Percentiles rank a stretch among this genome's conserved stretches.
Evolutionary conservation across 2,797 vertebrate genomes (phyloP).

Genomic region (Lithobates sylvaticus): DNA sequence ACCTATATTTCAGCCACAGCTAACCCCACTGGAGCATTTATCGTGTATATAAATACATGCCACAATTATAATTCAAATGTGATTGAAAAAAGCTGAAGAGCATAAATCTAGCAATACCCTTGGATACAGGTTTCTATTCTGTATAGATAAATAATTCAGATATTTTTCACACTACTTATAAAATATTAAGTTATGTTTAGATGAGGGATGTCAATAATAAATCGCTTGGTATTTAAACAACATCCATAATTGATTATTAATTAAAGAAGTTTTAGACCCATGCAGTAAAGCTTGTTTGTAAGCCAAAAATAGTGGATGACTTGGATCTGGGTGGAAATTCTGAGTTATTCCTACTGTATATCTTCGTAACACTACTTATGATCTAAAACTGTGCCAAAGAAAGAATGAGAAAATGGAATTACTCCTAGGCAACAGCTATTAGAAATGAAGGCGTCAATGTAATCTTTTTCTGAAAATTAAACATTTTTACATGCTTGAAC

Average conservation of each 20-base stretch:
- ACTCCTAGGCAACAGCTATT: no score
- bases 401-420: no score
- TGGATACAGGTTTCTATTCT: neutral
- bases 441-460: no score
- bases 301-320: neutral
- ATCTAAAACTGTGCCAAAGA: no score
- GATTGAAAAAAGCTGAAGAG: neutral
- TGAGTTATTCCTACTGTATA: neutral
- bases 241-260: slow-evolving; percentile 44
- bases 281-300: neutral
- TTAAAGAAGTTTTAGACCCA: neutral
- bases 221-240: slow-evolving; percentile 30
- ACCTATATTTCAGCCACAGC: no score
- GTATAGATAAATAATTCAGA: slow-evolving; percentile 5
- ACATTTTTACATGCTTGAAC: no score
- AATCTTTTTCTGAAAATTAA: no score
- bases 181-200: slow-evolving; percentile 32
- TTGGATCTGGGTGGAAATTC: neutral
- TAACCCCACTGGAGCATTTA: neutral
- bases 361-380: no score
- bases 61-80: neutral
- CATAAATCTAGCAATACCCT: neutral
- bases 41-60: neutral
- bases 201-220: slow-evolving; percentile 30
- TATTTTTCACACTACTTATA: slow-evolving; percentile 21